Evolutionary conservation across 2,797 vertebrate genomes (phyloP).

Genomic region (Botia kubotai): DNA sequence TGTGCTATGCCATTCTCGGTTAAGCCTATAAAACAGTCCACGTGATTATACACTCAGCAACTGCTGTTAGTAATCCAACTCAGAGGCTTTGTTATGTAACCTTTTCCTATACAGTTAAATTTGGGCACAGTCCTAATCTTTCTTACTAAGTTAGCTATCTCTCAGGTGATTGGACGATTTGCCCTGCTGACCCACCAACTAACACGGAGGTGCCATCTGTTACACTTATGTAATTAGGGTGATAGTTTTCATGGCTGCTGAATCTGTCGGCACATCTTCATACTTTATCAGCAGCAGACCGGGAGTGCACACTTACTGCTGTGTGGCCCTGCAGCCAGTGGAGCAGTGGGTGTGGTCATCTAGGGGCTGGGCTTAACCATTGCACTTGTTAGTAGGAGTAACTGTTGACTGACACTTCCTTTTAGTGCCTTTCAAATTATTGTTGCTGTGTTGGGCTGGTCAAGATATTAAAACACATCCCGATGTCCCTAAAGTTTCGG

Average conservation of each 20-base stretch:
- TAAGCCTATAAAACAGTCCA: constrained; percentile 9
- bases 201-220: constrained; percentile 21
- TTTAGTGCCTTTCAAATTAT: background rate
- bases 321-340: background rate
- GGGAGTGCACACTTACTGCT: background rate
- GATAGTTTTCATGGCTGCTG: constrained; percentile 24
- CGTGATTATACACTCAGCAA: constrained; percentile 14
- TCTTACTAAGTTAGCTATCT: constrained; percentile 22
- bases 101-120: constrained; percentile 48
- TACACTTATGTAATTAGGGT: constrained; percentile 21
- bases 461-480: background rate
- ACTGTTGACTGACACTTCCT: background rate
- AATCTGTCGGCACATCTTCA: constrained; percentile 46
- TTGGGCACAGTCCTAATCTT: constrained; percentile 55
- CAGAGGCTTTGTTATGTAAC: constrained; percentile 47
- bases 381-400: background rate
- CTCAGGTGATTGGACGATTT: constrained; percentile 23
- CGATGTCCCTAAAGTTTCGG: background rate
- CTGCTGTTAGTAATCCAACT: constrained; percentile 13
- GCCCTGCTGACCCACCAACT: constrained; percentile 29
- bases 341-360: background rate
- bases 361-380: background rate
- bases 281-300: background rate
- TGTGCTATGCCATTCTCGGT: constrained; percentile 11
- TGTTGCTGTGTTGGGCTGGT: background rate